Conservation (phyloP, 1,140 invertebrate genomes). For the Eumeta japonica region DNA sequence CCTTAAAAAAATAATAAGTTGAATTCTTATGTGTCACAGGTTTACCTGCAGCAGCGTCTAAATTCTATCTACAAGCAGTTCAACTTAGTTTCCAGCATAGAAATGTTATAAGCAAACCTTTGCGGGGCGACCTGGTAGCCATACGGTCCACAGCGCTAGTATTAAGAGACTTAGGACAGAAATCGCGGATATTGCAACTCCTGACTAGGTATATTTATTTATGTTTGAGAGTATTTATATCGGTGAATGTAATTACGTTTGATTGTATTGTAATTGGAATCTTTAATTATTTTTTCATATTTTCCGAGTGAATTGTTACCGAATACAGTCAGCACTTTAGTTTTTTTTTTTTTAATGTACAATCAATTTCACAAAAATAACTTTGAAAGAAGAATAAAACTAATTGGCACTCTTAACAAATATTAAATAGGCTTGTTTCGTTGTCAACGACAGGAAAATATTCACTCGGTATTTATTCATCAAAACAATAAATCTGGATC, state of each 20-base stretch:
- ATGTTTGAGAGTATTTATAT: not conserved
- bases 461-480: too few relatives aligned
- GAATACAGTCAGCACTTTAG: too few relatives aligned
- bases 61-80: slow-evolving; percentile 38
- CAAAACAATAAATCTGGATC: too few relatives aligned
- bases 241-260: not conserved
- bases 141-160: slow-evolving; percentile 35
- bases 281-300: not conserved
- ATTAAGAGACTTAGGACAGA: slow-evolving; percentile 37
- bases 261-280: not conserved
- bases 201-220: slow-evolving; percentile 30
- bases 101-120: slow-evolving; percentile 20
- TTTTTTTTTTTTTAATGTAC: too few relatives aligned
- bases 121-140: slow-evolving; percentile 32
- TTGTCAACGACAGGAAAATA: too few relatives aligned
- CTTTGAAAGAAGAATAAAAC: too few relatives aligned
- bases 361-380: too few relatives aligned
- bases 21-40: too few relatives aligned
- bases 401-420: too few relatives aligned
- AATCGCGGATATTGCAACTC: slow-evolving; percentile 38
- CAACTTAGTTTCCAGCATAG: slow-evolving; percentile 34
- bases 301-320: too few relatives aligned
- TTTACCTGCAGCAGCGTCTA: slow-evolving; percentile 26
- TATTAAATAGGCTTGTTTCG: too few relatives aligned
- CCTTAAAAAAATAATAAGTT: too few relatives aligned